Conservation (phyloP, 2,797 vertebrate species). For the Gouania willdenowi region DNA sequence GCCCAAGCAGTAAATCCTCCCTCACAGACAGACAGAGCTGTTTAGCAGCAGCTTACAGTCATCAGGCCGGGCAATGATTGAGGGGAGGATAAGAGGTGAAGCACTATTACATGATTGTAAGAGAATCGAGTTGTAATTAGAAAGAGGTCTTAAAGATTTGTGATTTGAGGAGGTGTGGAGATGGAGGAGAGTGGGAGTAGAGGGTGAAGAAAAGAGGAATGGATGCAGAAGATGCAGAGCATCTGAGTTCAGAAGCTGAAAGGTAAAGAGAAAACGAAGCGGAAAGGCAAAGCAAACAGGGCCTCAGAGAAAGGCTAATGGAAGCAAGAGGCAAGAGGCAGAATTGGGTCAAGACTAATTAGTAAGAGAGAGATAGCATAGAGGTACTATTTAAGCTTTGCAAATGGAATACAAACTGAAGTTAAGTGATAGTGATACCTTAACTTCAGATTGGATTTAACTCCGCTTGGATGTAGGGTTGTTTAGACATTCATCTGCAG, state of each 20-base stretch:
- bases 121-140: slow-evolving; percentile 59
- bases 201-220: slow-evolving; percentile 27
- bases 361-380: slow-evolving; percentile 25
- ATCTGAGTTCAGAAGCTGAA: slow-evolving; percentile 10
- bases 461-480: slow-evolving; percentile 10
- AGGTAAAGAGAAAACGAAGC: slow-evolving; percentile 13
- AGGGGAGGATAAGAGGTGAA: slow-evolving; percentile 54
- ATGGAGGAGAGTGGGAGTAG: slow-evolving; percentile 37
- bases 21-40: slow-evolving; percentile 53
- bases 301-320: slow-evolving; percentile 19
- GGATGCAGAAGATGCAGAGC: slow-evolving; percentile 20
- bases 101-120: slow-evolving; percentile 59
- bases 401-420: slow-evolving; percentile 19
- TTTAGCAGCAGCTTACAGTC: slow-evolving; percentile 62
- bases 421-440: slow-evolving; percentile 19
- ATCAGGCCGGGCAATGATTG: slow-evolving; percentile 60
- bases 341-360: slow-evolving; percentile 56
- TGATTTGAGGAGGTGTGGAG: slow-evolving; percentile 38
- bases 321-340: slow-evolving; percentile 26
- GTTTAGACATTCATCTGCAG: slow-evolving; percentile 13
- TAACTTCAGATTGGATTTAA: slow-evolving; percentile 11
- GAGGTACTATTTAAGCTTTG: slow-evolving; percentile 32
- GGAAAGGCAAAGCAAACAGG: slow-evolving; percentile 11
- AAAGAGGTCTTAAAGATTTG: slow-evolving; percentile 32
- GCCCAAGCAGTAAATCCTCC: slow-evolving; percentile 67